Base-by-base conservation (phyloP, 2,113 vertebrate species). In the Hirundichthys speculiger region DNA sequence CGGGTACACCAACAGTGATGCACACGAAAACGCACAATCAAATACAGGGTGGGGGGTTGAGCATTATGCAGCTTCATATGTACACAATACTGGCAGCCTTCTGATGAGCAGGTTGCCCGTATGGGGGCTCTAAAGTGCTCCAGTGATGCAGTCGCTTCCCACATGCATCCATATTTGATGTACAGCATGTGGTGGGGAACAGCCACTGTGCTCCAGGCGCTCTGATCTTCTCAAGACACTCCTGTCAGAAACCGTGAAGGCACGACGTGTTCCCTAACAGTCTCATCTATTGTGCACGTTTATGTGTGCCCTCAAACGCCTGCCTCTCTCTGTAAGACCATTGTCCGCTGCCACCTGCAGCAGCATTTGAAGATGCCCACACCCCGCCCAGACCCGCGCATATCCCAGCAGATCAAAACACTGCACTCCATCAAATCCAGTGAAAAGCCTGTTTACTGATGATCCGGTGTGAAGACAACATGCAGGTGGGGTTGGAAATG, bases 371-470 rank as follows among this genome's bases (percentile, higher is more conserved):
- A n/a, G 19, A 13, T 12, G 9, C 55, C 45, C 55, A 39, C 4
- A 6, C 55, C 2, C 4, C 7, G 11, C 58, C 49, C 64, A 34
- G 47, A 78, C 63, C 41, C 69, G 51, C 53, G 27, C 62, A 84
- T 78, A 80, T 83, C 82, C 75, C 61, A 27, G 38, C 62, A 86
- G 83, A 84, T 90, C 80, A 86, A 86, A 89, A 85, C 64, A 58
- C 67, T 13, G 64, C 80, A 82, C 77, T 77, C 81, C 79, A 77
- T 88, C 77, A 84, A 83, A 88, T 87, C 81, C 87, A 79, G 51
- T 65, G 76, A 83, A 87, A 88, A 85, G 65, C 73, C 85, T 86
- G 80, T 85, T 90, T 87, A 68, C 81, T 63, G 83, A 82, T 83
- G 81, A 83, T 87, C 75, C 51, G 71, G 70, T 66, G 71, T 75